A percentile compares a stretch with the other conserved stretches of the same genome.
phyloP scores from a whole-genome alignment of 2,888 invertebrate species.

The Sesia bembeciformis region DNA sequence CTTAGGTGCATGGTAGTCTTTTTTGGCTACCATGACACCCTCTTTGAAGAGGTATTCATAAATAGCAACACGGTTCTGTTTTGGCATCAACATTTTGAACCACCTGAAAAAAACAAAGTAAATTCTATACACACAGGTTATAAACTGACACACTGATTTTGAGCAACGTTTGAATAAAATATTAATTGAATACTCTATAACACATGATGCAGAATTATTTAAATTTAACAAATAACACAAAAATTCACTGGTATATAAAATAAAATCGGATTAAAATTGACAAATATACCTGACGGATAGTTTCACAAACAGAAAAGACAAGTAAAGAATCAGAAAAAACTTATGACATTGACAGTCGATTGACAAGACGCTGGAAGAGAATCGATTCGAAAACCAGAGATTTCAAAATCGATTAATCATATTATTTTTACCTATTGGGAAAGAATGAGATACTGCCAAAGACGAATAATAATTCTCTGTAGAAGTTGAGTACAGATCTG shows the following conservation, averaged over 20 bases:
- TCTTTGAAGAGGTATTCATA: slow-evolving; percentile 99
- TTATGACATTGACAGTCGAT: no score
- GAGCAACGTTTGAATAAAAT: neutral
- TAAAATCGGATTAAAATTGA: slow-evolving; percentile 2
- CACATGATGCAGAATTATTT: neutral
- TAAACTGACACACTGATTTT: neutral
- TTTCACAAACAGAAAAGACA: no score
- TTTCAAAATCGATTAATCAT: no score
- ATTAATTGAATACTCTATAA: neutral
- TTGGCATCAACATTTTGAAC: slow-evolving; percentile 99
- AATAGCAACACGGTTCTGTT: slow-evolving; percentile 96
- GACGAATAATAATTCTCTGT: no score
- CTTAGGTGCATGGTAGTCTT: slow-evolving; percentile 98
- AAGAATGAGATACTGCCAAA: no score
- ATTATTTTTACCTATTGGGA: no score
- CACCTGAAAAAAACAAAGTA: slow-evolving; percentile 43
- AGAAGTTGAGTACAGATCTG: no score
- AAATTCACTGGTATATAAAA: slow-evolving; percentile 4
- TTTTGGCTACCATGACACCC: slow-evolving; percentile 99
- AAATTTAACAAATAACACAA: slow-evolving; percentile 2
- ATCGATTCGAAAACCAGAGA: no score
- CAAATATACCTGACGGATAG: no score
- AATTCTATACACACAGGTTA: neutral
- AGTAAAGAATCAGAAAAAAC: no score
- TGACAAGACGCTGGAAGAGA: no score